Percentiles rank a stretch among this genome's conserved stretches.
These are phyloP conservation scores for Mionectes macconnelli DNA, from an alignment of 2,113 vertebrate species.

Conservation along the genomic window DNA sequence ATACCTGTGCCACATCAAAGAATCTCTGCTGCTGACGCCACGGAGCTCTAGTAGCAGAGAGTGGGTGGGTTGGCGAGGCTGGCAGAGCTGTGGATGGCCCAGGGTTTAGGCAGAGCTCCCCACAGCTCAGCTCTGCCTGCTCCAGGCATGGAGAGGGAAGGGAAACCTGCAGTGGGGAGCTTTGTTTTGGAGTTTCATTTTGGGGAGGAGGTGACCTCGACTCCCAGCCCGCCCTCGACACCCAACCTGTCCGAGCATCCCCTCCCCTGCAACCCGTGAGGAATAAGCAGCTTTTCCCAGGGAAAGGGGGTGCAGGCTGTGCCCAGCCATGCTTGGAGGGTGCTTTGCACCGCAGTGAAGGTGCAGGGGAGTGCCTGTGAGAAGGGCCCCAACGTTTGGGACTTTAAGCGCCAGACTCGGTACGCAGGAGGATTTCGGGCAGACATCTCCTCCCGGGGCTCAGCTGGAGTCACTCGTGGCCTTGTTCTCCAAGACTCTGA, in stretches of 20 bases:
- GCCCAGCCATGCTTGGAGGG: neutral
- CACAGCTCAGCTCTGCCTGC: neutral
- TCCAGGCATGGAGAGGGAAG: accelerated
- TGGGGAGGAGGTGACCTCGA: accelerated
- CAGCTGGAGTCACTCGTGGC: neutral
- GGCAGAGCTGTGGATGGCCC: neutral
- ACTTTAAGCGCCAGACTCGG: accelerated
- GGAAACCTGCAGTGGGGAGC: neutral
- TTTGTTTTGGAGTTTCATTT: neutral
- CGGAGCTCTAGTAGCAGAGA: neutral
- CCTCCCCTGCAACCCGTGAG: neutral
- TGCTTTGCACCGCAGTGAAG: accelerated
- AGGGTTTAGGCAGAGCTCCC: neutral
- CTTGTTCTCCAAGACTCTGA: neutral
- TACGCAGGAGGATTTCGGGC: neutral
- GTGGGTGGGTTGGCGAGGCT: neutral
- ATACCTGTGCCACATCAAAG: slow-evolving; percentile 25
- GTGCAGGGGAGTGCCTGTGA: accelerated
- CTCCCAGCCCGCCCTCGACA: neutral
- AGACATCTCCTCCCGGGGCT: neutral
- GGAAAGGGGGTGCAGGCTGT: neutral
- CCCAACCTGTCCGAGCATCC: neutral
- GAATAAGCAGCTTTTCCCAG: neutral
- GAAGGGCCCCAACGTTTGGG: too few species aligned
- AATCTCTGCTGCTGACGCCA: neutral